phyloP scores from a whole-genome alignment of 2,113 vertebrate species.

The Pollachius pollachius region DNA sequence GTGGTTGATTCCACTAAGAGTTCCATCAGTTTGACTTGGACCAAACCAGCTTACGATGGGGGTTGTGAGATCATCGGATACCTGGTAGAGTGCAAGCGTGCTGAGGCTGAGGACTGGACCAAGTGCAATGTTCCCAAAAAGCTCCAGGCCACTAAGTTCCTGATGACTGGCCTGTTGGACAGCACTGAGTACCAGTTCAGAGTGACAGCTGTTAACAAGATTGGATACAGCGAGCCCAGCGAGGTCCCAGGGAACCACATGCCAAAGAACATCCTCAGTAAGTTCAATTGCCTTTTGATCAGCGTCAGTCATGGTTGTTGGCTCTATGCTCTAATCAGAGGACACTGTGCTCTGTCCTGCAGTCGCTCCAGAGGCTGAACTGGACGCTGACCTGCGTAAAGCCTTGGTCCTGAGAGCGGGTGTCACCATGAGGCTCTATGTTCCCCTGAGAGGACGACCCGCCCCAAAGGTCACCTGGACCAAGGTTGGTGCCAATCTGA shows the following conservation, averaged over 20 bases:
- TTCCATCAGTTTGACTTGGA: constrained; percentile 90
- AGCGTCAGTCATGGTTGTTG: neutral
- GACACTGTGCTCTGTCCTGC: constrained; percentile 8
- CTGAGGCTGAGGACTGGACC: constrained; percentile 86
- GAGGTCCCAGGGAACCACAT: constrained; percentile 91
- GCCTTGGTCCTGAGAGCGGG: constrained; percentile 90
- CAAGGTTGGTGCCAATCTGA: constrained; percentile 87
- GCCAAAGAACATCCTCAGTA: constrained; percentile 94
- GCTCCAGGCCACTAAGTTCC: constrained; percentile 85
- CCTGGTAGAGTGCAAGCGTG: constrained; percentile 89
- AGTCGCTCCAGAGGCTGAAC: constrained; percentile 95
- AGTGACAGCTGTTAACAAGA: constrained; percentile 90
- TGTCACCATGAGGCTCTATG: constrained; percentile 95
- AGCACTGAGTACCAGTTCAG: constrained; percentile 92
- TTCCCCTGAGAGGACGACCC: constrained; percentile 92
- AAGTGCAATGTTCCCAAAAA: constrained; percentile 94
- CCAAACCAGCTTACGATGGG: constrained; percentile 95
- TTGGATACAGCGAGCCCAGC: constrained; percentile 94
- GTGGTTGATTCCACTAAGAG: constrained; percentile 89
- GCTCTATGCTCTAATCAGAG: neutral
- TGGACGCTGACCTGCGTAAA: constrained; percentile 95
- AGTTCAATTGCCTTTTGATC: neutral
- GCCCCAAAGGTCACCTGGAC: constrained; percentile 93
- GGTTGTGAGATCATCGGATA: constrained; percentile 97
- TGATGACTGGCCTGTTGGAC: constrained; percentile 86